Conservation (phyloP, 2,113 vertebrate genomes). For the Hemiprocne comata region DNA sequence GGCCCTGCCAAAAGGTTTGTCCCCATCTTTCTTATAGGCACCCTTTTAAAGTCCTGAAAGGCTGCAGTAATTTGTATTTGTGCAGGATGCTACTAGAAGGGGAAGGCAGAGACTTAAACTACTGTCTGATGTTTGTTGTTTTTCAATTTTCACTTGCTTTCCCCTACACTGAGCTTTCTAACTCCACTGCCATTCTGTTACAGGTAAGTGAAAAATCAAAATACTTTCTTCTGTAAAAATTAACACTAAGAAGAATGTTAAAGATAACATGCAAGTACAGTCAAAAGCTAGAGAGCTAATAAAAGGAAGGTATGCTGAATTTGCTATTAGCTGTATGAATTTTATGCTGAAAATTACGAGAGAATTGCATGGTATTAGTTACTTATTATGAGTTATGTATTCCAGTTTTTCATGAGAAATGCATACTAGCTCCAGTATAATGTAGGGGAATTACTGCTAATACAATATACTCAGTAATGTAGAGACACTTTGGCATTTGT, state of each 20-base stretch:
- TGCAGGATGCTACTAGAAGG: not conserved
- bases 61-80: not conserved
- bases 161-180: not conserved
- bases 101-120: not conserved
- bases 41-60: no score
- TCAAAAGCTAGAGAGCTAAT: not conserved
- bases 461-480: not conserved
- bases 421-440: not conserved
- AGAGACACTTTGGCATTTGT: not conserved
- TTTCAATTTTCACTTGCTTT: not conserved
- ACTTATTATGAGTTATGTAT: not conserved
- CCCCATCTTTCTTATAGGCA: no score
- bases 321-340: not conserved
- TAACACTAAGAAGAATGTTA: not conserved
- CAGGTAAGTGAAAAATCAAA: not conserved
- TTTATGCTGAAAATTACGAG: not conserved
- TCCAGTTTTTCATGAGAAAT: not conserved
- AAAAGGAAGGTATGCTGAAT: not conserved
- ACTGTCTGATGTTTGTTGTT: not conserved
- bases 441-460: not conserved
- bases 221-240: not conserved
- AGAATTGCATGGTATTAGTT: not conserved
- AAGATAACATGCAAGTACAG: not conserved
- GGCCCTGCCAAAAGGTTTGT: no score
- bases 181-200: not conserved